Percentiles rank a stretch among this genome's conserved stretches.
phyloP scores from a whole-genome alignment of 2,113 vertebrate genomes.

The Dromas ardeola region DNA sequence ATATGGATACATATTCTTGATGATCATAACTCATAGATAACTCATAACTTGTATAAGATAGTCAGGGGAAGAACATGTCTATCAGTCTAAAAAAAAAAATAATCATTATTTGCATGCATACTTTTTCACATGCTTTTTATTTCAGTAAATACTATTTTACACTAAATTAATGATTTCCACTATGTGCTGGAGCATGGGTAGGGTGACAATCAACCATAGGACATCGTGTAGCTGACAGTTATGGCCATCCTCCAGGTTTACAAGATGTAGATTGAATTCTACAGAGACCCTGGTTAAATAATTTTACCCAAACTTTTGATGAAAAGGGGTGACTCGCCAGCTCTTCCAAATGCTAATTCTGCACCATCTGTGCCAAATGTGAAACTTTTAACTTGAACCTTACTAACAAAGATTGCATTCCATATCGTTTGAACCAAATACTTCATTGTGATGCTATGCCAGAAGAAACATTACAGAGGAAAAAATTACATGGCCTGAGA shows the following conservation, averaged over 20 bases:
- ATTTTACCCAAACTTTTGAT: neutral
- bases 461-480: neutral
- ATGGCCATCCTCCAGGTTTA: neutral
- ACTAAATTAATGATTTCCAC: neutral
- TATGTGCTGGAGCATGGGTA: fast-evolving
- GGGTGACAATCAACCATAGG: neutral
- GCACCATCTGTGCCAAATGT: neutral
- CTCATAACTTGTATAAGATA: neutral
- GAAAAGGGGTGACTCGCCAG: neutral
- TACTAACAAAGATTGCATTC: neutral
- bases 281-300: neutral
- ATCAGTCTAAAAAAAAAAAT: neutral
- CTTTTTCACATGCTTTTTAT: neutral
- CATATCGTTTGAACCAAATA: neutral
- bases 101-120: neutral
- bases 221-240: neutral
- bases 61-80: neutral
- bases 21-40: neutral
- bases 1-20: neutral
- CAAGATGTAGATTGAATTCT: neutral
- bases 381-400: neutral
- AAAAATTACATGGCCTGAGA: neutral
- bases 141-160: neutral
- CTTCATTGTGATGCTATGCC: neutral
- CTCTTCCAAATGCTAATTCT: neutral